phyloP scores from a whole-genome alignment of 2,113 vertebrate genomes.

The Chaetops frenatus region DNA sequence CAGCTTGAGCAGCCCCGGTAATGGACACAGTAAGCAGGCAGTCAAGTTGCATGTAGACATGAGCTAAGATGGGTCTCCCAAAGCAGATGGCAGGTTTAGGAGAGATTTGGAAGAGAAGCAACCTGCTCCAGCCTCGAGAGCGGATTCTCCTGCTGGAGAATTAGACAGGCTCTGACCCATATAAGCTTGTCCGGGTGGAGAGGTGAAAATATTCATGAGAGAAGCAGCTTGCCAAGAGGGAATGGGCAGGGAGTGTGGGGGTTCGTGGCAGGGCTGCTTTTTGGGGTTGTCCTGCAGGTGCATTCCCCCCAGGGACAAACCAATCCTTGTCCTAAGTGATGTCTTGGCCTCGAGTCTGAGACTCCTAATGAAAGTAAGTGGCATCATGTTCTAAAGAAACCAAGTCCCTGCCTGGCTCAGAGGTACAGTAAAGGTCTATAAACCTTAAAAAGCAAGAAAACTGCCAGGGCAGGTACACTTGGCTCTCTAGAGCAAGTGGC shows the following conservation, averaged over 20 bases:
- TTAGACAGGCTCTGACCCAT: neutral
- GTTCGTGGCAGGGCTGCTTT: neutral
- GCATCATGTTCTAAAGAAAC: neutral
- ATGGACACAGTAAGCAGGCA: conserved; percentile 48
- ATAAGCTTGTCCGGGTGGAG: neutral
- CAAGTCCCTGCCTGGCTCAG: neutral
- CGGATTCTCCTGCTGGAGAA: neutral
- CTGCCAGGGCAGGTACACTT: neutral
- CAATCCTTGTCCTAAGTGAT: neutral
- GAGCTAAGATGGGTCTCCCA: conserved; percentile 43
- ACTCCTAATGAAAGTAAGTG: neutral
- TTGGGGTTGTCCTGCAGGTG: neutral
- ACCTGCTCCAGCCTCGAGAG: neutral
- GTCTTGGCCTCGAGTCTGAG: neutral
- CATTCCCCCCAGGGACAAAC: neutral
- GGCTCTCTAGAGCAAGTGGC: neutral
- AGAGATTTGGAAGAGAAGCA: conserved; percentile 33
- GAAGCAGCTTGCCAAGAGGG: neutral
- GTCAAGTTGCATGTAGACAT: conserved; percentile 38
- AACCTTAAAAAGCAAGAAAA: neutral
- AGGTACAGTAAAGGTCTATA: neutral
- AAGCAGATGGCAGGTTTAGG: conserved; percentile 40
- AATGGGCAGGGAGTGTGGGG: neutral
- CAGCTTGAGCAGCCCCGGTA: conserved; percentile 42
- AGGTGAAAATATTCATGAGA: neutral